Evolutionary conservation across 2,797 vertebrate species (phyloP).

Genomic region (Microctenopoma lineatum): DNA sequence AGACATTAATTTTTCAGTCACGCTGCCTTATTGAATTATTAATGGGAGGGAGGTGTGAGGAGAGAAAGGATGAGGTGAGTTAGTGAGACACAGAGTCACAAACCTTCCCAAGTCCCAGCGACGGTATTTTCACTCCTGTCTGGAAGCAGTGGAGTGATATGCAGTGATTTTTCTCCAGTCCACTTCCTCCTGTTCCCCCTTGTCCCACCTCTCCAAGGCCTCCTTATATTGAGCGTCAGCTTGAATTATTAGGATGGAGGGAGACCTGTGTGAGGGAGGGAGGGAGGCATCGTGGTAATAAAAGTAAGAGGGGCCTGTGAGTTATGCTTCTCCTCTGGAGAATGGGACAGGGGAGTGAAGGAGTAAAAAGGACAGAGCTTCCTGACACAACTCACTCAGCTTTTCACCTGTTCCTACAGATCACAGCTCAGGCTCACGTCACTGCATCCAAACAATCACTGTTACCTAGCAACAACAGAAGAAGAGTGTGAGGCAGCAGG

Average conservation of each 20-base stretch:
- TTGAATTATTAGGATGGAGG: constrained; percentile 71
- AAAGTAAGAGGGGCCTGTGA: constrained; percentile 60
- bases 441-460: no score
- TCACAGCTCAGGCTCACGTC: no score
- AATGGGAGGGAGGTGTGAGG: constrained; percentile 59
- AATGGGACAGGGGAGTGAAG: constrained; percentile 42
- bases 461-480: no score
- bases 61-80: constrained; percentile 40
- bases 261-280: constrained; percentile 14
- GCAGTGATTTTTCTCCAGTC: neutral
- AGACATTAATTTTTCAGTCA: constrained; percentile 76
- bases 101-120: neutral
- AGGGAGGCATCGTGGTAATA: constrained; percentile 42
- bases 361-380: constrained; percentile 42
- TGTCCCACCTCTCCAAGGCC: constrained; percentile 38
- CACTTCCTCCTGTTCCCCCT: constrained; percentile 19
- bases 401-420: no score
- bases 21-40: constrained; percentile 72
- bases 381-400: no score
- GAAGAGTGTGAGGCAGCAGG: no score
- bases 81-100: constrained; percentile 29
- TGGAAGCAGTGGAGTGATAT: neutral
- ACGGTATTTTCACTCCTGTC: neutral
- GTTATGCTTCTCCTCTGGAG: constrained; percentile 69
- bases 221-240: constrained; percentile 59